These are phyloP conservation scores for Brachionus plicatilis DNA, from an alignment of 1,140 invertebrate species.

Conservation along the genomic window DNA sequence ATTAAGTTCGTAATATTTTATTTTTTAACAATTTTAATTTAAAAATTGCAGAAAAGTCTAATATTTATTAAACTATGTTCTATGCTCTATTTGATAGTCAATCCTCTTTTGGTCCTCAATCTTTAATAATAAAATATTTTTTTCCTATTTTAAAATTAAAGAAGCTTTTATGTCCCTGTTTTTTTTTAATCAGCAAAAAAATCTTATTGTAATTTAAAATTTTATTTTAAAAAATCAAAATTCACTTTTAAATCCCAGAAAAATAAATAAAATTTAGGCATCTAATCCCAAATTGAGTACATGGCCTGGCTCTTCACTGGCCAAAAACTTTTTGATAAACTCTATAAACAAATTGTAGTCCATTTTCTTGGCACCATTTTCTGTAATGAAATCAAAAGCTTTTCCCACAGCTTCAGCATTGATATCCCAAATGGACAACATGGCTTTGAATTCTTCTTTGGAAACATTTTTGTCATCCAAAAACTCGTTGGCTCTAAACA, in stretches of 20 bases:
- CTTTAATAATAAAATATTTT: no score
- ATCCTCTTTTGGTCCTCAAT: no score
- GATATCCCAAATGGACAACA: conserved; percentile 36
- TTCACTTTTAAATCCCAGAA: not conserved
- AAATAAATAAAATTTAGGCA: not conserved
- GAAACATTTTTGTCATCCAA: conserved; percentile 30
- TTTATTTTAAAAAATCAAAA: not conserved
- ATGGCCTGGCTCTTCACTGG: conserved; percentile 14
- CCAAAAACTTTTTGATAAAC: conserved; percentile 38
- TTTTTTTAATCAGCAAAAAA: no score
- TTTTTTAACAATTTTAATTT: no score
- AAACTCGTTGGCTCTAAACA: conserved; percentile 36
- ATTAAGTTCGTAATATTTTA: no score
- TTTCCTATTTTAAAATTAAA: no score
- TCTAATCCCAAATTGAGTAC: conserved; percentile 34
- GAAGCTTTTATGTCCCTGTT: no score
- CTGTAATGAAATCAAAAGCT: conserved; percentile 39
- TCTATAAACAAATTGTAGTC: conserved; percentile 38
- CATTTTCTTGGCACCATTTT: conserved; percentile 32
- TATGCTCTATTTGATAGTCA: no score
- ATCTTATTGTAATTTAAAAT: no score
- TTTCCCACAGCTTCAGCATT: conserved; percentile 6
- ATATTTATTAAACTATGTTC: no score
- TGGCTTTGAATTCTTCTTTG: conserved; percentile 34
- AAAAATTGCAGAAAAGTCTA: no score